Evolutionary conservation across 2,797 vertebrate genomes (phyloP), one percentile per base, ranked within the genome.

Genomic region (Staurois parvus): DNA sequence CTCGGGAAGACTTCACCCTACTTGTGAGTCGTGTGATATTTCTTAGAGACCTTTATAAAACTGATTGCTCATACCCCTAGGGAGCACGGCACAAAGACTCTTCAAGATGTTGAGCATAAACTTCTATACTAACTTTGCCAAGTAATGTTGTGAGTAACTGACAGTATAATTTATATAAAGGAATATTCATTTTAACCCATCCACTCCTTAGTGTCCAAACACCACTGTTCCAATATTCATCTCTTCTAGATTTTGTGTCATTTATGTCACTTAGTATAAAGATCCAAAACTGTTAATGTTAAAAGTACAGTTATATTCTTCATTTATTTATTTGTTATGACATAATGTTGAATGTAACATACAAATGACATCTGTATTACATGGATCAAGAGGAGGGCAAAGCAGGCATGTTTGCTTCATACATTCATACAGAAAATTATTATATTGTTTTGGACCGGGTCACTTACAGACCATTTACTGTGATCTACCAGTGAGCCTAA

Each of bases 1-100:
- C 77, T 74, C 72, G 9, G 78, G 28, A 28, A 67, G 59, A 75
- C 59, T 56, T 79, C 56, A 72, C 76, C 83, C n/a, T 42, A 67
- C 69, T 45, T 30, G 45, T 59, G 72, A 34, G 62, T 30, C 68
- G 77, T 56, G 62, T 85, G 77, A 85, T 85, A 85, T 85, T 85
- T 85, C 77, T 68, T n/a, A 37, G 9, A 77, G 84, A 85, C 84
- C 84, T 85, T 85, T 85, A 66, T 85, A 62, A 85, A 85, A 85
- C 79, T 67, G 77, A 85, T 85, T 85, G 62, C 48, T 75, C 62
- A 75, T 85, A 48, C 75, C 84, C 62, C 70, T 12, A 19, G 78
- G 78, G 84, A 85, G 8, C 7, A 12, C 69, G 15, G 59, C 32
- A 56, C 70, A 73, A 74, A 80, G 62, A 40, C 42, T 75, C 30